Evolutionary conservation across 35 echinoderm and acorn worm species (phyloP), one percentile per base, ranked within the genome.

Genomic region (Apostichopus parvimensis): DNA sequence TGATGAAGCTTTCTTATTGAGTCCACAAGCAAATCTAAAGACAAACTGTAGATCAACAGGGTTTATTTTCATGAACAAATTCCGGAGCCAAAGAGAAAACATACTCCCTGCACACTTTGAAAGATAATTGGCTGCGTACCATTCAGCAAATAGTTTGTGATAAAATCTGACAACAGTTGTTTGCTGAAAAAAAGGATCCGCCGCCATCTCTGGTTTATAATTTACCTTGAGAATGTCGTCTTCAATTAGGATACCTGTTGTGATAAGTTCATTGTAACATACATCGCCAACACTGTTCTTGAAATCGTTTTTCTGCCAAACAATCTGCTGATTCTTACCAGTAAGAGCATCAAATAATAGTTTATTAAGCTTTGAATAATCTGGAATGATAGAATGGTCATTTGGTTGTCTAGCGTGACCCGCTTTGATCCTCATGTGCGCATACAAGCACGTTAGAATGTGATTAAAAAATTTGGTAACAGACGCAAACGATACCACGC

Each of bases 81-180:
- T 6, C 20, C 15, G 14, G 6, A 73, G 17, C 71, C 17, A 6
- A 7, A 73, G 11, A n/a, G 15, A 4, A 4, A 73, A 22, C 11
- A 73, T n/a, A 8, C 56, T 55, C 5, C 20, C 53, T 59, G 58
- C 81, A 58, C 58, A 54, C 18, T 13, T 6, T 10, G 55, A 56
- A 15, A 84, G 54, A n/a, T 84, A 84, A 60, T 84, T 25, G 17
- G 81, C 81, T 8, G 81, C 81, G 15, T 84, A 84, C 81, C 81
- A 84, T 58, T 84, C 81, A 60, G 54, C 55, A 52, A 84, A 84
- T 7, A 84, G 81, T 84, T 84, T 84, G n/a, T 84, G 81, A 11
- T 84, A 84, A 15, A 84, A 84, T 20, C 81, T 84, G 12, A 84
- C 81, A 22, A 58, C 14, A 6, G 28, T 84, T 20, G n/a, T n/a